Evolutionary conservation across 2,113 vertebrate species (phyloP), one percentile per base, ranked within the genome.

Genomic region (Tragulus kanchil): DNA sequence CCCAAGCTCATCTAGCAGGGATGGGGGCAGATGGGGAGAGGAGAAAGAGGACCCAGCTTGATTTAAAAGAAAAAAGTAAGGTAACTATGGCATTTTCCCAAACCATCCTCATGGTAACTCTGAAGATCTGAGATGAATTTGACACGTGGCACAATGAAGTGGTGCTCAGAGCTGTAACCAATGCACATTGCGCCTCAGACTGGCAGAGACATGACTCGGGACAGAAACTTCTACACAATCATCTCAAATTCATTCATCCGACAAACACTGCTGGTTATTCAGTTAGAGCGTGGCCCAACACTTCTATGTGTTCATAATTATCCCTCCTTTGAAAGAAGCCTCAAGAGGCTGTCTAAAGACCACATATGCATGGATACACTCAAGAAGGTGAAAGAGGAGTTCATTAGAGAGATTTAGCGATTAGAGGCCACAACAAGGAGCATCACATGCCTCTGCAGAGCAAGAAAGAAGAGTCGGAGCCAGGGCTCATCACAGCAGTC

Each of bases 1-100:
- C 99, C 99, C 98, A 99, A 98, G 96, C 99, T 99, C 99, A 99
- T 99, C 99, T 99, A 99, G 95, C 93, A 71, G 93, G 95, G 91
- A 36, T 82, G 89, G 3, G 15, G 87, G 97, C 97, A 97, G 96
- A 54, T 90, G 62, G 96, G 97, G 87, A 98, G 78, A 98, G 84
- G 98, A 98, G 65, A 98, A 8, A 97, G 97, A 97, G 95, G 96
- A 95, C 97, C 92, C 97, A 94, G 98, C 96, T 98, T 97, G 98
- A 96, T 97, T 97, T 96, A 95, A 98, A 97, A 97, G 94, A 97
- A 95, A 97, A 98, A 96, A 84, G 83, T 79, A 85, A 94, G 95
- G 9, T 95, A 93, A 95, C 97, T 95, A 92, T 97, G 96, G 79
- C 96, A 96, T 96, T 96, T 95, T 84, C 92, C 95, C 94, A 97